phyloP scores from a whole-genome alignment of 2,797 vertebrate genomes.

The Furcifer pardalis region DNA sequence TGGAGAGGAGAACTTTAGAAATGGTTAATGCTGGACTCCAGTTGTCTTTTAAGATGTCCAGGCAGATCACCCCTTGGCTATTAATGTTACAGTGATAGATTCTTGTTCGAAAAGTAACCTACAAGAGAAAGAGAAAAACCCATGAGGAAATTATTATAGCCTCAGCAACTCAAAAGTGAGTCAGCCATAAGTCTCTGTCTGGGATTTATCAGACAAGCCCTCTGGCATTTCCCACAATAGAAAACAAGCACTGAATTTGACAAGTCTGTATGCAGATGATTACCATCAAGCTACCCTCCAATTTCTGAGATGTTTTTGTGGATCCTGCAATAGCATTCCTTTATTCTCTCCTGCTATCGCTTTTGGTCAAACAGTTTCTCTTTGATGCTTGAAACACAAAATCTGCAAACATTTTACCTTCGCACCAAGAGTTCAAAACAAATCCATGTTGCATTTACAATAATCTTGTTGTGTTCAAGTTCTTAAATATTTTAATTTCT shows the following conservation, averaged over 20 bases:
- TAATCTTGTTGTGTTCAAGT: neutral
- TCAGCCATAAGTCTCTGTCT: slow-evolving; percentile 6
- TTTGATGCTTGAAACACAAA: neutral
- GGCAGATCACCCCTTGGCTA: slow-evolving; percentile 92
- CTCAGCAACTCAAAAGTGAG: slow-evolving; percentile 2
- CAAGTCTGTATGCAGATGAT: neutral
- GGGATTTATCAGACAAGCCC: slow-evolving; percentile 15
- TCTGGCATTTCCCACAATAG: slow-evolving; percentile 6
- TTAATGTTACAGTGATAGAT: slow-evolving; percentile 95
- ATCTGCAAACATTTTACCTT: neutral
- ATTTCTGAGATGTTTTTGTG: neutral
- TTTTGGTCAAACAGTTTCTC: neutral
- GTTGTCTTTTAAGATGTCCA: slow-evolving; percentile 85
- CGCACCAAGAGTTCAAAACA: too few species aligned
- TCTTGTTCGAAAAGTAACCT: slow-evolving; percentile 87
- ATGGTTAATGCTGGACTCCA: slow-evolving; percentile 95
- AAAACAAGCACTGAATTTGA: neutral
- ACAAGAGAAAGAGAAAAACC: slow-evolving; percentile 27
- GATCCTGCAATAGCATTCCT: neutral
- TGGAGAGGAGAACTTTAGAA: slow-evolving; percentile 94
- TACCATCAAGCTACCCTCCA: neutral
- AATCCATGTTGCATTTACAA: neutral
- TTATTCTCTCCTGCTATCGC: neutral
- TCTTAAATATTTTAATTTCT: neutral
- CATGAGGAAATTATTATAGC: slow-evolving; percentile 9